Evolutionary conservation across 1,140 invertebrate species (phyloP).

Genomic region (Drosophila malerkotliana): DNA sequence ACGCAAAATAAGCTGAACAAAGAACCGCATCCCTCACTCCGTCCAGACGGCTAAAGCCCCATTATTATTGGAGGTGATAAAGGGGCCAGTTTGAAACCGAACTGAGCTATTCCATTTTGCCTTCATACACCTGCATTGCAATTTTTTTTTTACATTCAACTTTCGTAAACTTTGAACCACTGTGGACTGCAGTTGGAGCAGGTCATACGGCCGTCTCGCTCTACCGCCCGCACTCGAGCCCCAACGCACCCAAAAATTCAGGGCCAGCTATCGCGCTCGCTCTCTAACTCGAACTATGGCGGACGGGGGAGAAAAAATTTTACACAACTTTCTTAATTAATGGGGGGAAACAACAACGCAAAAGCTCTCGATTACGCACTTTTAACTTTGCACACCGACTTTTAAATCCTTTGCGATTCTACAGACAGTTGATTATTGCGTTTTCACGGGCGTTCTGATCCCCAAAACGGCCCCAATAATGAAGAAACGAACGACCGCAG

Average conservation of each 20-base stretch:
- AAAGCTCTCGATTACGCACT: constrained; percentile 57
- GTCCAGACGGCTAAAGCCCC: constrained; percentile 3
- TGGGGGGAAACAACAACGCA: constrained; percentile 53
- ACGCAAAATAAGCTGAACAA: constrained; percentile 52
- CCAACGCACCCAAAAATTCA: constrained; percentile 77
- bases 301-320: constrained; percentile 69
- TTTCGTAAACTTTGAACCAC: constrained; percentile 39
- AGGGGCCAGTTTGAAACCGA: neutral
- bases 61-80: constrained; percentile 11
- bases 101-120: constrained; percentile 6
- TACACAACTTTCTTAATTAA: constrained; percentile 82
- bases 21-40: constrained; percentile 13
- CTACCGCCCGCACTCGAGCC: constrained; percentile 30
- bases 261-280: constrained; percentile 60
- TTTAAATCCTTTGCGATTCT: constrained; percentile 29
- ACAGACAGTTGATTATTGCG: constrained; percentile 25
- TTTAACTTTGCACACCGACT: constrained; percentile 34
- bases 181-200: constrained; percentile 67
- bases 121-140: constrained; percentile 23
- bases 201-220: constrained; percentile 51
- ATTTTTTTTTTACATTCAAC: constrained; percentile 4
- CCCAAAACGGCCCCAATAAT: constrained; percentile 55
- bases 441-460: constrained; percentile 61
- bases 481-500: constrained; percentile 64
- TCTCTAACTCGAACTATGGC: constrained; percentile 63